Conservation (phyloP, 2,113 vertebrate genomes). For the Anhinga rufa region DNA sequence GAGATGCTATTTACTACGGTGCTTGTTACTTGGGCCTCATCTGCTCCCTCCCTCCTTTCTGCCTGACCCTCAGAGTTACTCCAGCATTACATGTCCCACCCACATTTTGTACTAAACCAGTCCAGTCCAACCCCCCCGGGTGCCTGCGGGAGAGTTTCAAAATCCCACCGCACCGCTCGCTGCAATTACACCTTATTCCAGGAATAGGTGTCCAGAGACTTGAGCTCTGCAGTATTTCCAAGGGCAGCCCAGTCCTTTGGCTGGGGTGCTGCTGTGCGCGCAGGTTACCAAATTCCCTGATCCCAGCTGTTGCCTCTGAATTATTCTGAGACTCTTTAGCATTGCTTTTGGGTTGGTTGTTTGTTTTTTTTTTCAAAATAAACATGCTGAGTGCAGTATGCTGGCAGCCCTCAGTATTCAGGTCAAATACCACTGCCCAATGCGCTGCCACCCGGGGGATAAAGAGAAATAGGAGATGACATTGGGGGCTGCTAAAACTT, state of each 20-base stretch:
- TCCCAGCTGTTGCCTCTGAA: neutral
- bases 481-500: neutral
- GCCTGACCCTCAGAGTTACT: neutral
- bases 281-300: neutral
- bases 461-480: neutral
- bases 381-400: neutral
- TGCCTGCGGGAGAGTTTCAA: neutral
- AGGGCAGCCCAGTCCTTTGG: neutral
- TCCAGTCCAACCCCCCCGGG: neutral
- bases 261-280: accelerated
- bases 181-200: neutral
- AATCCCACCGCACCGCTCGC: neutral
- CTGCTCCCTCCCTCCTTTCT: neutral
- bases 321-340: neutral
- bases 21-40: neutral
- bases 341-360: neutral
- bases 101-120: neutral
- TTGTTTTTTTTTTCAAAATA: neutral
- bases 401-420: neutral
- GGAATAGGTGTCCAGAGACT: neutral
- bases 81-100: neutral
- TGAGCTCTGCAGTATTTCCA: neutral
- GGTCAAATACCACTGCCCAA: neutral
- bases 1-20: neutral
- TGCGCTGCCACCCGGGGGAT: neutral